phyloP scores from a whole-genome alignment of 2,113 vertebrate genomes.

The Hucho hucho region DNA sequence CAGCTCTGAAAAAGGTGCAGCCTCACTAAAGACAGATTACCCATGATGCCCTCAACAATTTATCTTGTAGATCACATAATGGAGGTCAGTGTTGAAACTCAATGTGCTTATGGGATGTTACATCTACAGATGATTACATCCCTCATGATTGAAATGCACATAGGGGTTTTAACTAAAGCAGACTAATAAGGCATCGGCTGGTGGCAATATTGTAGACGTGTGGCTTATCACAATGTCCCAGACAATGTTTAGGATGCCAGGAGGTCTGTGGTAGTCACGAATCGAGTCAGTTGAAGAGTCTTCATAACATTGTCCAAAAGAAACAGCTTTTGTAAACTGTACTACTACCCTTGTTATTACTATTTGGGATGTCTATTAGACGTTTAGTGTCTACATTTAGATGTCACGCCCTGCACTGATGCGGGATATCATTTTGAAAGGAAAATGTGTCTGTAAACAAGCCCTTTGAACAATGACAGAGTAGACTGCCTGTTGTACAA shows the following conservation, averaged over 20 bases:
- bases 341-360: neutral
- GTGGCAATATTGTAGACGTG: neutral
- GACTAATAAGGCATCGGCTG: neutral
- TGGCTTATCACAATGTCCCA: neutral
- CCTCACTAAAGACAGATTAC: neutral
- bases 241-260: neutral
- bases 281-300: too few relatives aligned
- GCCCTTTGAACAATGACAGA: conserved; percentile 2
- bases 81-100: too few relatives aligned
- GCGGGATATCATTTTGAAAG: conserved; percentile 11
- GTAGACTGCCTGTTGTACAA: conserved; percentile 2
- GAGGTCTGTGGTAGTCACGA: neutral
- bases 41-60: too few relatives aligned
- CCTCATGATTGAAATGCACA: neutral
- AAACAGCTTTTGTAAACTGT: neutral
- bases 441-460: neutral
- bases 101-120: too few relatives aligned
- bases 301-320: neutral
- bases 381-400: neutral
- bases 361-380: neutral
- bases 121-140: too few relatives aligned
- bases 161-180: neutral
- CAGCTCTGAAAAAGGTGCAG: neutral
- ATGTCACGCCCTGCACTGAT: neutral
- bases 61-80: too few relatives aligned